Conservation (phyloP, 2,797 vertebrate species). For the Scarus forsteni region DNA sequence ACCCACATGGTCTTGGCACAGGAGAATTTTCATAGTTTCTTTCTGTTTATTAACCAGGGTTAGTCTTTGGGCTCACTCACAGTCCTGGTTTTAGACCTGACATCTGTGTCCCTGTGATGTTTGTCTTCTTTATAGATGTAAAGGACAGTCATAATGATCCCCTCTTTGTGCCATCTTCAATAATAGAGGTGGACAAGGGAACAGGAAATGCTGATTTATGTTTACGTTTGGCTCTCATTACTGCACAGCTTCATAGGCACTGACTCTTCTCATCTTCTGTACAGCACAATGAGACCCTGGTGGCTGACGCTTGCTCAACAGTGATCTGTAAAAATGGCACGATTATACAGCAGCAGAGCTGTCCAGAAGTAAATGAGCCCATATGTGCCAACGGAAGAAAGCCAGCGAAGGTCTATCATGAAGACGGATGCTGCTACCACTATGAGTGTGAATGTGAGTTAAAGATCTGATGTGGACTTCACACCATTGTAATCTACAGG, state of each 20-base stretch:
- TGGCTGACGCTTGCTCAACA: conserved; percentile 83
- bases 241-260: background rate
- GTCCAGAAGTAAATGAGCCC: conserved; percentile 64
- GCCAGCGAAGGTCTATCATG: conserved; percentile 72
- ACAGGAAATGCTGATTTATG: no score
- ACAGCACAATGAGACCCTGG: conserved; percentile 87
- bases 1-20: no score
- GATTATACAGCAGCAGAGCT: conserved; percentile 46
- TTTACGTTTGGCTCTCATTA: no score
- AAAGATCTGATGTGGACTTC: background rate
- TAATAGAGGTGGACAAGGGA: no score
- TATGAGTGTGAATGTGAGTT: conserved; percentile 87
- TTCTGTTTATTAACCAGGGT: no score
- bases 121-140: no score
- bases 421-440: conserved; percentile 85
- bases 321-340: conserved; percentile 84
- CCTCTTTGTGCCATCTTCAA: no score
- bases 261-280: background rate
- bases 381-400: conserved; percentile 85
- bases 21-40: no score
- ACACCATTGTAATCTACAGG: background rate
- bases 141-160: no score
- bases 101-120: no score
- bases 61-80: no score
- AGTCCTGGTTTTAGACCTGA: no score